Evolutionary conservation across 2,888 invertebrate genomes (phyloP), one percentile per base, ranked within the genome.

Genomic region (Bugulina stolonifera): DNA sequence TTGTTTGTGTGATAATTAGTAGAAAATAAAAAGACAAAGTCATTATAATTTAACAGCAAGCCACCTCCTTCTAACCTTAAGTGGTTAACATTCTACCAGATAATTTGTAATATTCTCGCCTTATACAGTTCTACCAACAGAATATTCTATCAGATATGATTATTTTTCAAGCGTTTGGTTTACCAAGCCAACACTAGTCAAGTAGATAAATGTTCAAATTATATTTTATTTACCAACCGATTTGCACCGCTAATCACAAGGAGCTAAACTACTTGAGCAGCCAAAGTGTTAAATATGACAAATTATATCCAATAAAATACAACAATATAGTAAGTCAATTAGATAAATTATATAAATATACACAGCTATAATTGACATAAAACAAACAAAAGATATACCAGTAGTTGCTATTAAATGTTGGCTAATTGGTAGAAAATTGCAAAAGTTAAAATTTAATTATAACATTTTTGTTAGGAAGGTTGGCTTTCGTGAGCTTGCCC

Each of bases 1-100:
- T 27, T 64, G 64, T 64, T 64, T 64, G 64, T 32, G 22, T 64
- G 18, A 10, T 32, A 64, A 64, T 64, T 64, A 64, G 64, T 27
- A 64, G 10, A 10, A 32, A 25, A 64, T 18, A 43, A 14, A 57
- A 64, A 64, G 64, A 64, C 32, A 64, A 64, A 64, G 64, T 64
- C 64, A 64, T 43, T 43, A 43, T 43, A 43, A 10, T 43, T 43
- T 43, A 5, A 43, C 43, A 43, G 43, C 43, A 43, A 43, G n/a
- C n/a, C n/a, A n/a, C n/a, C n/a, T n/a, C n/a, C n/a, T n/a, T n/a
- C n/a, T n/a, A n/a, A n/a, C n/a, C n/a, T n/a, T n/a, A n/a, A n/a
- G 43, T 43, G 43, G 43, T 43, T 43, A 43, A 43, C 43, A 43
- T 43, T 43, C 18, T 43, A 43, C 43, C 43, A 43, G 43, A 43